Conservation (phyloP, 2,113 vertebrate species). For the Otolemur garnettii region DNA sequence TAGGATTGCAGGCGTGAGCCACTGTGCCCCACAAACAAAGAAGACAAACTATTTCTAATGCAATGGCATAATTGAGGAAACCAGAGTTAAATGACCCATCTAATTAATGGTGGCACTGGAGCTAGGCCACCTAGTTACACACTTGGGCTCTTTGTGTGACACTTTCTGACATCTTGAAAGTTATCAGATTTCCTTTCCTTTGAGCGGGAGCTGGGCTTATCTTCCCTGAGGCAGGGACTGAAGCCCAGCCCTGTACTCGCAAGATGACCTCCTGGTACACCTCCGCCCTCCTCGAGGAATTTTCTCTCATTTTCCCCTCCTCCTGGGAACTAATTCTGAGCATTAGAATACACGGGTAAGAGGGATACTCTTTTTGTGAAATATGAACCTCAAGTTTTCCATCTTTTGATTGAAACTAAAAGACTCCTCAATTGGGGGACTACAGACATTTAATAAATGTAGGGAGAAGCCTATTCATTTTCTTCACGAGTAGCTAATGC, state of each 20-base stretch:
- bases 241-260: neutral
- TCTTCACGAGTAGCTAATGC: slow-evolving; percentile 62
- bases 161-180: neutral
- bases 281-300: neutral
- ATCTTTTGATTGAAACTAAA: slow-evolving; percentile 66
- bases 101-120: neutral
- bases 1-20: no score
- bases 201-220: no score
- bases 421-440: slow-evolving; percentile 56
- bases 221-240: rapidly evolving
- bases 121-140: neutral
- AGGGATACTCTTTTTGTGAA: slow-evolving; percentile 36
- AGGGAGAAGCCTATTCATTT: slow-evolving; percentile 67
- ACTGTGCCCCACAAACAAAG: no score
- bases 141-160: neutral
- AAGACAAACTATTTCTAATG: slow-evolving; percentile 14
- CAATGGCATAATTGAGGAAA: neutral
- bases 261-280: neutral
- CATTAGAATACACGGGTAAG: neutral
- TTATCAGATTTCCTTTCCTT: neutral
- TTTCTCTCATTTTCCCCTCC: neutral
- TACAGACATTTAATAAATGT: slow-evolving; percentile 67
- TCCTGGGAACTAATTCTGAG: neutral
- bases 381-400: slow-evolving; percentile 38
- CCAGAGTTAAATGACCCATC: neutral